phyloP scores from a whole-genome alignment of 2,888 invertebrate species.

The Lithophane leautieri region DNA sequence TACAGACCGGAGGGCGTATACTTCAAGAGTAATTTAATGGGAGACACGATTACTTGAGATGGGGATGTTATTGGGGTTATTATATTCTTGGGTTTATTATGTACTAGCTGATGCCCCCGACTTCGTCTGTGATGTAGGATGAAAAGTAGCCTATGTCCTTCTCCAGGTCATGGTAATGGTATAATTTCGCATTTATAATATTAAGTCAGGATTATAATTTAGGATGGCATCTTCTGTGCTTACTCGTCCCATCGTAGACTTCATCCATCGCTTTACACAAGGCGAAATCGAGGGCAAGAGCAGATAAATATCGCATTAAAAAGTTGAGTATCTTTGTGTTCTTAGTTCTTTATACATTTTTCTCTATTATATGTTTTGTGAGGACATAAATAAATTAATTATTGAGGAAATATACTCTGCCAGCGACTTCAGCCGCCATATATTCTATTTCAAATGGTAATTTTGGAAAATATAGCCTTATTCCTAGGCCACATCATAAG shows the following conservation, averaged over 20 bases:
- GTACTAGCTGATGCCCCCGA: too few species aligned
- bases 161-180: too few species aligned
- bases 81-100: background rate
- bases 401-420: background rate
- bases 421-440: background rate
- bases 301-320: background rate
- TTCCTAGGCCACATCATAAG: background rate
- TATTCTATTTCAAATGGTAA: background rate
- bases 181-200: too few species aligned
- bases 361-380: background rate
- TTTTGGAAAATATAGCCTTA: background rate
- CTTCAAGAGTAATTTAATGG: slow-evolving; percentile 34
- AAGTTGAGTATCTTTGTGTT: too few species aligned
- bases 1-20: background rate
- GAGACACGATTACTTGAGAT: background rate
- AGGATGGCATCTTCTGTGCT: background rate
- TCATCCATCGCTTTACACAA: background rate
- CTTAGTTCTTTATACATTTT: too few species aligned
- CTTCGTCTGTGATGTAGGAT: too few species aligned
- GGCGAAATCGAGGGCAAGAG: background rate
- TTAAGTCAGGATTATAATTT: too few species aligned
- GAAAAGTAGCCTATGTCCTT: too few species aligned
- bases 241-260: background rate
- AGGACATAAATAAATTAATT: background rate
- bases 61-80: background rate